phyloP scores from a whole-genome alignment of 2,113 vertebrate genomes.

The Saguinus midas region DNA sequence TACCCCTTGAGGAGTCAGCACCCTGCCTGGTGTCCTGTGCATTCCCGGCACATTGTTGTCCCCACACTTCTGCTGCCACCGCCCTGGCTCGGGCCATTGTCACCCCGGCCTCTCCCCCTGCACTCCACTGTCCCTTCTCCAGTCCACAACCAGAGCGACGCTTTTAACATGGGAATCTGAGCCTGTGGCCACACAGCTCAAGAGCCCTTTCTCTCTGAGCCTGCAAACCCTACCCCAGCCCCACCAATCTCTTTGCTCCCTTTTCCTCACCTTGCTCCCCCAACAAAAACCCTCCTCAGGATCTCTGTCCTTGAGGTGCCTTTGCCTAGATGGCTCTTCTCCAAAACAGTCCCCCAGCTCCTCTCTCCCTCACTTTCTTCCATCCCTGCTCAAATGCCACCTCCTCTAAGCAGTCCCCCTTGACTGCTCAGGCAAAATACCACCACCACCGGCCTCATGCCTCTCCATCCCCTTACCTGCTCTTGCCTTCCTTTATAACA shows the following conservation, averaged over 20 bases:
- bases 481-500: neutral
- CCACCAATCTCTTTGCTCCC: accelerated
- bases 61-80: neutral
- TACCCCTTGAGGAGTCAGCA: accelerated
- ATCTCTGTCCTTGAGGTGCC: too few species aligned
- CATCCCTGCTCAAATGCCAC: neutral
- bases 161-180: neutral
- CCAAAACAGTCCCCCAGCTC: too few species aligned
- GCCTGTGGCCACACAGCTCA: too few species aligned
- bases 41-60: too few species aligned
- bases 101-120: neutral
- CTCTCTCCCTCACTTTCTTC: neutral
- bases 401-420: neutral
- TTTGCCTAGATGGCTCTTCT: neutral
- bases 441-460: too few species aligned
- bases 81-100: accelerated
- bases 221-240: neutral
- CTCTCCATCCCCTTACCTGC: neutral
- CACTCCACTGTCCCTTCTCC: accelerated
- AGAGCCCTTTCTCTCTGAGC: neutral
- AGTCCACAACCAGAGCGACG: accelerated
- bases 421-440: neutral
- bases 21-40: neutral
- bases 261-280: neutral
- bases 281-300: neutral